Base-by-base conservation (phyloP, 30 jellyfish, hydroid and myxozoan genomes). In the Chrysaora quinquecirrha region DNA sequence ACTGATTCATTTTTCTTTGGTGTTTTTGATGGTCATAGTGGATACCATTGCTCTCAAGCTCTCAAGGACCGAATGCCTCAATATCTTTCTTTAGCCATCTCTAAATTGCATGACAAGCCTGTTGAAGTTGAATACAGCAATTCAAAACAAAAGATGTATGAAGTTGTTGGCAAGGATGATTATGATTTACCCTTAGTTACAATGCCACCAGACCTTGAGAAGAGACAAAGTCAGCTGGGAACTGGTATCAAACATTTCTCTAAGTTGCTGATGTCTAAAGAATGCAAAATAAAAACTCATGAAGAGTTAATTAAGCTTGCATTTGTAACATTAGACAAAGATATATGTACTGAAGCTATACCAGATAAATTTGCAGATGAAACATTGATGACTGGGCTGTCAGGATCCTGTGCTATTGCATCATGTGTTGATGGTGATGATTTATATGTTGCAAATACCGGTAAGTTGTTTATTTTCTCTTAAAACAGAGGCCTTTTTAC, bases 1-100 rank as follows among this genome's bases (percentile, higher is more conserved):
- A 75, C 84, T 9, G 80, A 85, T 35, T 54, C 93, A 10, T 64
- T 46, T 29, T 65, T 95, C 78, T 95, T 95, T 67, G 99, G 97
- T 0, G 77, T 87, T 30, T 88, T 88, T 83, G 99, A 95, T 84
- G 99, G 99, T 0, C 99, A 95, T 64, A 81, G 97, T 85, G 99
- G 99, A 23, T 95, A 96, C 86, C 97, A 95, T 64, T 95, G 99
- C 77, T 89, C 99, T 1, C 97, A 95, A 72, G 83, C 88, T 43
- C 33, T 95, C 27, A 67, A 95, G 64, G 50, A 67, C 29, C 78
- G 97, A 25, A 3, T 95, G 66, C 97, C 99, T 1, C 66, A 74
- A 0, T 95, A 95, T 65, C 38, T 80, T 4, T 78, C 97, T 12
- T 47, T 88, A 56, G 96, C 97, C 0, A 11, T 95, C 6, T 65